These are phyloP conservation scores for Tolypeutes matacus DNA, from an alignment of 2,797 vertebrate genomes.

Conservation along the genomic window DNA sequence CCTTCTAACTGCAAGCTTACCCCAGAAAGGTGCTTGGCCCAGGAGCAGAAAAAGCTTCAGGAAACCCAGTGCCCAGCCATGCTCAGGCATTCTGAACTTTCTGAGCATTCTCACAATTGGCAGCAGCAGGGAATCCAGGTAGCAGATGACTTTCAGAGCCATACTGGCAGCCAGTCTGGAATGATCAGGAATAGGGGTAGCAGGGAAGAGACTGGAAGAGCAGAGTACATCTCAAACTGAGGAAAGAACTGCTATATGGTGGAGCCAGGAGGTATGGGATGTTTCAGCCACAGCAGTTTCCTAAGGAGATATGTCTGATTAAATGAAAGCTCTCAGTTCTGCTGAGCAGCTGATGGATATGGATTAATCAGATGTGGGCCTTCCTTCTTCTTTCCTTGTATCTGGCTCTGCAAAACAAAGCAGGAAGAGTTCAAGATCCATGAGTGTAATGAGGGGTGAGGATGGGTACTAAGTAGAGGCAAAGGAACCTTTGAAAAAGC, in stretches of 20 bases:
- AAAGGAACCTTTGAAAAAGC: not conserved
- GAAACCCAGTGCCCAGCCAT: not conserved
- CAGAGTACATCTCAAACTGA: not conserved
- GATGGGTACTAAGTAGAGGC: not conserved
- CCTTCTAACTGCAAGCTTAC: not conserved
- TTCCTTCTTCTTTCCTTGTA: not conserved
- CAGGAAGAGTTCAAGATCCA: not conserved
- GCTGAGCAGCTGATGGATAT: not conserved
- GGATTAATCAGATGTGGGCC: accelerated
- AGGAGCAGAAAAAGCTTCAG: not conserved
- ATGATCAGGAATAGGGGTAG: not conserved
- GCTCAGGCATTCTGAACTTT: not conserved
- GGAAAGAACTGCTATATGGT: not conserved
- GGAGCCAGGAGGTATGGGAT: accelerated
- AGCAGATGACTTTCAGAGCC: not conserved
- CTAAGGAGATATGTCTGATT: not conserved
- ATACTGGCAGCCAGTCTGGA: not conserved
- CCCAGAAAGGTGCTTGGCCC: not conserved
- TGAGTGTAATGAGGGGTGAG: not conserved
- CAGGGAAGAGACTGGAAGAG: not conserved
- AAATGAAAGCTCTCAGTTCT: not conserved
- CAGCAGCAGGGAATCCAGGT: not conserved
- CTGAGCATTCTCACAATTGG: not conserved
- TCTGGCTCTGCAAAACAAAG: not conserved
- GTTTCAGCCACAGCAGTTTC: not conserved